Evolutionary conservation across 2,888 invertebrate species (phyloP).

Genomic region (Oxycera nigricornis): DNA sequence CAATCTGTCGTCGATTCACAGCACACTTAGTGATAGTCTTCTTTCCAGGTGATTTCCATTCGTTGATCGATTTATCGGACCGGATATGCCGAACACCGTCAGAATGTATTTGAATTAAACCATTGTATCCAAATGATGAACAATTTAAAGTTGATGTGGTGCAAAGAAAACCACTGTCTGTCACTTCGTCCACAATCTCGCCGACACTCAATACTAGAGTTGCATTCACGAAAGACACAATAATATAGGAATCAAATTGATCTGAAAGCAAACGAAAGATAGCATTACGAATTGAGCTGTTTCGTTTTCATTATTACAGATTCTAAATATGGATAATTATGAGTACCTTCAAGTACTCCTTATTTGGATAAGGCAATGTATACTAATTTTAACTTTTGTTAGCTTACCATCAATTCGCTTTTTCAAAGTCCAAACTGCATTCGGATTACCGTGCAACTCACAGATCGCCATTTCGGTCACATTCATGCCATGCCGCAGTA

Average conservation of each 20-base stretch:
- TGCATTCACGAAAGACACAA: slow-evolving; percentile 97
- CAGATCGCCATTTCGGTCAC: slow-evolving; percentile 99
- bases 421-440: slow-evolving; percentile 99
- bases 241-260: slow-evolving; percentile 98
- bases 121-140: slow-evolving; percentile 96
- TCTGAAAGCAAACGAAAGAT: slow-evolving; percentile 81
- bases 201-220: slow-evolving; percentile 98
- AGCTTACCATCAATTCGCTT: slow-evolving; percentile 94
- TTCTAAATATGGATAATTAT: no score
- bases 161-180: slow-evolving; percentile 98
- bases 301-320: no score
- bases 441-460: slow-evolving; percentile 98
- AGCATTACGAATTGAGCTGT: neutral
- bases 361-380: no score
- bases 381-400: no score
- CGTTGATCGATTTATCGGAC: slow-evolving; percentile 97
- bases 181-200: slow-evolving; percentile 99
- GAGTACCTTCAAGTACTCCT: no score
- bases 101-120: slow-evolving; percentile 97
- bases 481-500: slow-evolving; percentile 95
- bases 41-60: slow-evolving; percentile 99
- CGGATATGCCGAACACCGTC: slow-evolving; percentile 98
- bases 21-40: slow-evolving; percentile 97
- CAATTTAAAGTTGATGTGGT: slow-evolving; percentile 99
- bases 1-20: slow-evolving; percentile 97